phyloP scores from a whole-genome alignment of 2,888 invertebrate genomes.

The Agriopis aurantiaria region DNA sequence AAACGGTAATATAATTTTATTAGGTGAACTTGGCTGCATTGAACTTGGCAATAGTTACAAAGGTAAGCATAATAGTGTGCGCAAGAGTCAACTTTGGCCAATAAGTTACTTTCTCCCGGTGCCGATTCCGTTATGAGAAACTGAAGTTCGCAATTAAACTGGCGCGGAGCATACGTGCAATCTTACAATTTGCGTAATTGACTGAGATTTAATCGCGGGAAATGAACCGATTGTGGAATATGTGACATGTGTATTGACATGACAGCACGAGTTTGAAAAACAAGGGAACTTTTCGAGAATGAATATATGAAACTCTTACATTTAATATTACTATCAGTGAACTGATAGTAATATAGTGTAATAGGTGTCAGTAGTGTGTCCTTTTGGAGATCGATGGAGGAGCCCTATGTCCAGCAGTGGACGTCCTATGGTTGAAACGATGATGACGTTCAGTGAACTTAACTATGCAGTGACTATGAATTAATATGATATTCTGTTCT shows the following conservation, averaged over 20 bases:
- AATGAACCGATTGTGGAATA: conserved; percentile 50
- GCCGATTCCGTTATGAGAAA: conserved; percentile 61
- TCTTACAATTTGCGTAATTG: conserved; percentile 54
- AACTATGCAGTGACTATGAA: neutral
- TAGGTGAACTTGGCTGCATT: conserved; percentile 23
- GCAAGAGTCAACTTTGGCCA: conserved; percentile 17
- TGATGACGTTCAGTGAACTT: neutral
- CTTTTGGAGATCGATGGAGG: no score
- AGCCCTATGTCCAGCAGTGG: no score
- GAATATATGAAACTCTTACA: conserved; percentile 8
- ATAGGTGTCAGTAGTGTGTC: no score
- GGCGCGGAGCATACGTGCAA: conserved; percentile 43
- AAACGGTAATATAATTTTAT: conserved; percentile 21
- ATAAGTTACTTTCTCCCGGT: conserved; percentile 45
- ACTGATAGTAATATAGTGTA: neutral
- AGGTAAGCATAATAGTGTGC: conserved; percentile 16
- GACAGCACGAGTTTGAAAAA: conserved; percentile 29
- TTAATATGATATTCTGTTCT: neutral
- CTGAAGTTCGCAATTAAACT: conserved; percentile 59
- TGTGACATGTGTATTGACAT: conserved; percentile 50
- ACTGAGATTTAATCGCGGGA: conserved; percentile 55
- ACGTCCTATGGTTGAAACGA: no score
- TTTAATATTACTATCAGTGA: neutral
- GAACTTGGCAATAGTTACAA: conserved; percentile 25
- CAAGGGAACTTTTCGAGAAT: conserved; percentile 18